Base-by-base conservation (phyloP, 2,113 vertebrate species). In the Donacobius atricapilla region DNA sequence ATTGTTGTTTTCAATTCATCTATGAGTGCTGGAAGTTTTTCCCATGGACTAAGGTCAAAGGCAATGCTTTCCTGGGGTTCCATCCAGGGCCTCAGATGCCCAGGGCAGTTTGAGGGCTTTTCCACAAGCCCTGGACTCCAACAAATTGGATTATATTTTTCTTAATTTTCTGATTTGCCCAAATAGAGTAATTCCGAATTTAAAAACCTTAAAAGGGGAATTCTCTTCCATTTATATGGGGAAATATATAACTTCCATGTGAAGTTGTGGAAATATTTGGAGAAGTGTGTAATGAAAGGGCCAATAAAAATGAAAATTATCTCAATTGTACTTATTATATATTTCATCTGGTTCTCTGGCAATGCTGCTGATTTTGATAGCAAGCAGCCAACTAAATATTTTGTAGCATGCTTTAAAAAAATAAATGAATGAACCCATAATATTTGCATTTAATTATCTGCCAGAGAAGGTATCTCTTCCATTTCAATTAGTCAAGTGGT, bases 361-460 rank as follows among this genome's bases (percentile, higher is more conserved):
- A 80, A 16, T 81, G 24, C 51, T 92, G 64, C 72, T 92, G 76
- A 78, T 86, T 83, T 73, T 77, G 60, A 78, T 90, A 93, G 60
- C 44, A 70, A 83, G 60, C 42, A 83, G 60, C 24, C 4, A 0
- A 42, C 42, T 75, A 75, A 87, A 60, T 93, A 79, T 81, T 92
- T 82, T 83, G 40, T 81, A 81, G 69, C 56, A 56, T 1, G 2
- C 50, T 68, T 80, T n/a, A 2, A 81, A 70, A 94, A 86, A 57
- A 39, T 19, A 76, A 69, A 58, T 13, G 4, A 83, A 60, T 60
- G 90, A 75, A 31, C 64, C 19, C 44, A 35, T 76, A 58, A 82
- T 66, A 89, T 89, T 96, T 93, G 48, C 76, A 84, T 90, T 94
- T 92, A 71, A 83, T 96, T 91, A 64, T 87, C 44, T 82, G 33